Conservation (phyloP, 2,888 invertebrate genomes). For the Ophion costatus region DNA sequence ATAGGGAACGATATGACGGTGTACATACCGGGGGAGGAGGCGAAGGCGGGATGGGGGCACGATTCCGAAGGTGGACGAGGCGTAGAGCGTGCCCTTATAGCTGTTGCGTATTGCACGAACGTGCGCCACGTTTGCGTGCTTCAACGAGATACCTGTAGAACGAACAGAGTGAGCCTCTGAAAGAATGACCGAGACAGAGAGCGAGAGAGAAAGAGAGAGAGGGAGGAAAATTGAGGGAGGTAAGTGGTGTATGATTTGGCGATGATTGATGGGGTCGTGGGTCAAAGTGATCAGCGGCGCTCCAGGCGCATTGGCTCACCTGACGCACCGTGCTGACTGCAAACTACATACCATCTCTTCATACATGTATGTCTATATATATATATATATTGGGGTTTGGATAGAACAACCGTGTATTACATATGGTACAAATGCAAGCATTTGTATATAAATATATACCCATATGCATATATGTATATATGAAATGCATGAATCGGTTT, state of each 20-base stretch:
- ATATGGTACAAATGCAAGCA: slow-evolving; percentile 14
- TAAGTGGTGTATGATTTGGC: slow-evolving; percentile 83
- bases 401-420: slow-evolving; percentile 35
- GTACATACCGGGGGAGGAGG: background rate
- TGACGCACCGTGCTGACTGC: slow-evolving; percentile 72
- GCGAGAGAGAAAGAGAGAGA: slow-evolving; percentile 1
- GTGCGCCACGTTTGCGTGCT: slow-evolving; percentile 79
- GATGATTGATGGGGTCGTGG: slow-evolving; percentile 82
- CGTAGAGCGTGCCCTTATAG: slow-evolving; percentile 61
- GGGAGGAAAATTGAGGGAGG: slow-evolving; percentile 65
- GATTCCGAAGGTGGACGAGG: slow-evolving; percentile 52
- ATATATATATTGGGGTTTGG: slow-evolving; percentile 19
- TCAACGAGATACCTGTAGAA: slow-evolving; percentile 40
- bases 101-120: slow-evolving; percentile 77
- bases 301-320: slow-evolving; percentile 80
- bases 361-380: slow-evolving; percentile 8
- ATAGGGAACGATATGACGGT: background rate
- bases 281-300: slow-evolving; percentile 83
- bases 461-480: background rate
- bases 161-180: too few species aligned
- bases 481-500: background rate
- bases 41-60: background rate
- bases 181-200: background rate
- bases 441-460: slow-evolving; percentile 40
- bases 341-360: slow-evolving; percentile 37